Evolutionary conservation across 2,113 vertebrate species (phyloP).

Genomic region (Anhinga anhinga): DNA sequence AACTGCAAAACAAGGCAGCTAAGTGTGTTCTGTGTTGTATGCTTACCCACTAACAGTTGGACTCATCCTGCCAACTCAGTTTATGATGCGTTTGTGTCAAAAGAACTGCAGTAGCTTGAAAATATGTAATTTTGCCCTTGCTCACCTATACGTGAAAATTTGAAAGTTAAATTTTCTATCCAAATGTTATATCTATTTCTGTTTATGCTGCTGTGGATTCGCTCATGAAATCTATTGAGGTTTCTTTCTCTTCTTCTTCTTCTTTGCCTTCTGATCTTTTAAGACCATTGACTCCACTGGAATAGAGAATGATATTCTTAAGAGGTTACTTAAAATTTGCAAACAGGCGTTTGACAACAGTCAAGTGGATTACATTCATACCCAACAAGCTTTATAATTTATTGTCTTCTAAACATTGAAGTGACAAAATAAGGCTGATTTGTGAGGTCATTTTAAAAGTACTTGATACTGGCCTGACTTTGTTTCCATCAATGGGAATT

Average conservation of each 20-base stretch:
- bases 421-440: background rate
- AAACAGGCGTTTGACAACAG: background rate
- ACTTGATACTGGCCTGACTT: background rate
- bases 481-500: background rate
- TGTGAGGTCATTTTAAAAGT: background rate
- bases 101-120: background rate
- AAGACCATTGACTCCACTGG: background rate
- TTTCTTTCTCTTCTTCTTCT: background rate
- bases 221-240: background rate
- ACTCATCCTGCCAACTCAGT: background rate
- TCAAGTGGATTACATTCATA: background rate
- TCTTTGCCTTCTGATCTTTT: background rate
- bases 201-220: background rate
- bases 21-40: background rate
- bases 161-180: background rate
- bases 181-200: background rate
- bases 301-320: background rate
- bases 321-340: background rate
- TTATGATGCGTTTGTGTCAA: background rate
- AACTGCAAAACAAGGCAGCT: background rate
- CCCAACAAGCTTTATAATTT: background rate
- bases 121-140: background rate
- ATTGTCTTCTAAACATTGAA: background rate
- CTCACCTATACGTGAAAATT: background rate
- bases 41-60: background rate